These are phyloP conservation scores for Hypomecis atomaria DNA, from an alignment of 2,888 invertebrate species.

Conservation along the genomic window DNA sequence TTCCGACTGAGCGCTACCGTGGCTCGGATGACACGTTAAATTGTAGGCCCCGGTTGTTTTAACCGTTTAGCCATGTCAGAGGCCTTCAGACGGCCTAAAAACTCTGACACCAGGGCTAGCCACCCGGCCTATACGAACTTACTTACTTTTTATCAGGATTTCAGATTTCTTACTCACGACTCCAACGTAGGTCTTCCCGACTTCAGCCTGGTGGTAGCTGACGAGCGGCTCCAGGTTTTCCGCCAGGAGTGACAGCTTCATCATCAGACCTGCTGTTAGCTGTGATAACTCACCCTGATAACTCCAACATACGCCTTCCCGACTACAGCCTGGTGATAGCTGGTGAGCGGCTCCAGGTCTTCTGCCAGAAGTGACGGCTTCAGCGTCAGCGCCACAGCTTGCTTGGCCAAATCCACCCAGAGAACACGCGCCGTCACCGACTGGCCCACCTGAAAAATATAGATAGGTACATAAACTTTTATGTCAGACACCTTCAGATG, in stretches of 20 bases:
- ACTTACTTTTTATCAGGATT: no score
- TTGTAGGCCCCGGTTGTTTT: no score
- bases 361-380: conserved; percentile 86
- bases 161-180: conserved; percentile 81
- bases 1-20: no score
- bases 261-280: no score
- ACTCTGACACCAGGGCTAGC: no score
- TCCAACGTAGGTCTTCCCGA: no score
- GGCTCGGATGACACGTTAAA: no score
- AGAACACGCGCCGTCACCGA: conserved; percentile 86
- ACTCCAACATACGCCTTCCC: conserved; percentile 9
- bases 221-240: conserved; percentile 80
- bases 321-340: conserved; percentile 74
- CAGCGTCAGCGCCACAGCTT: conserved; percentile 85
- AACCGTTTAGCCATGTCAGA: no score
- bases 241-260: conserved; percentile 87
- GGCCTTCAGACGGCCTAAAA: no score
- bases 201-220: conserved; percentile 73
- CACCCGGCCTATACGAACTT: no score
- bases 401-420: conserved; percentile 69
- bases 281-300: no score
- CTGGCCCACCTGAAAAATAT: conserved; percentile 73
- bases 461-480: background rate
- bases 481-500: no score
- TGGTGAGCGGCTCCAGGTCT: conserved; percentile 77